Evolutionary conservation across 1,140 invertebrate species (phyloP).

Genomic region (Leptinotarsa texana): DNA sequence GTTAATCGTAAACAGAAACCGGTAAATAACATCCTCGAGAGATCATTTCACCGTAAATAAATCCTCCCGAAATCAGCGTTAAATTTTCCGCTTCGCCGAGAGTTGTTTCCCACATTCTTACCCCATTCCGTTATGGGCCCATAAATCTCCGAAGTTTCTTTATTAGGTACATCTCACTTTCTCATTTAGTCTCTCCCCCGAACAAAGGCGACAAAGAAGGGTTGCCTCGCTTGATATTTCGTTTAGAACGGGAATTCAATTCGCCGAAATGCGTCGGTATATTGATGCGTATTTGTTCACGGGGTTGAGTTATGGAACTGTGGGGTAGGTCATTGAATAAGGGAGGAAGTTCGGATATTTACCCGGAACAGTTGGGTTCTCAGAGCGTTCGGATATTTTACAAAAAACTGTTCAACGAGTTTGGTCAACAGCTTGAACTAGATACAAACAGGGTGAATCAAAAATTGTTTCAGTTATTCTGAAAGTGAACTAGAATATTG

Average conservation of each 20-base stretch:
- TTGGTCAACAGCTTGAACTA: too few relatives aligned
- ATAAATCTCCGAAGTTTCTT: not conserved
- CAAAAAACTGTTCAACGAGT: too few relatives aligned
- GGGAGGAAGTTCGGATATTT: not conserved
- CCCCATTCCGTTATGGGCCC: not conserved
- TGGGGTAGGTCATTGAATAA: not conserved
- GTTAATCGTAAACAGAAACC: too few relatives aligned
- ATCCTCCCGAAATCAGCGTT: not conserved
- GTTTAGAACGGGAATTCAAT: constrained; percentile 1
- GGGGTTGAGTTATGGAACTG: not conserved
- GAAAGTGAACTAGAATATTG: too few relatives aligned
- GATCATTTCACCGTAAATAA: not conserved
- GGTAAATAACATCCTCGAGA: too few relatives aligned
- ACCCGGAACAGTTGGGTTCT: not conserved
- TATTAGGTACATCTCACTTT: constrained; percentile 8
- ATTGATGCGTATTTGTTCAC: constrained; percentile 3
- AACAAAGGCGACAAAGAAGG: not conserved
- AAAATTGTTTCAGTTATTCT: too few relatives aligned
- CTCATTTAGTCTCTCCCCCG: constrained; percentile 2
- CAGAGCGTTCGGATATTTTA: too few relatives aligned
- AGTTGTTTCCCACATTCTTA: constrained; percentile 3
- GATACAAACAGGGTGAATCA: too few relatives aligned
- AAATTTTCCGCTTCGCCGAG: not conserved
- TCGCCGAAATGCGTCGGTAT: not conserved
- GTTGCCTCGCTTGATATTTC: not conserved